A percentile compares a stretch with the other conserved stretches of the same genome.
phyloP scores from a whole-genome alignment of 2,113 vertebrate genomes.

The Eupsittula cactorum region DNA sequence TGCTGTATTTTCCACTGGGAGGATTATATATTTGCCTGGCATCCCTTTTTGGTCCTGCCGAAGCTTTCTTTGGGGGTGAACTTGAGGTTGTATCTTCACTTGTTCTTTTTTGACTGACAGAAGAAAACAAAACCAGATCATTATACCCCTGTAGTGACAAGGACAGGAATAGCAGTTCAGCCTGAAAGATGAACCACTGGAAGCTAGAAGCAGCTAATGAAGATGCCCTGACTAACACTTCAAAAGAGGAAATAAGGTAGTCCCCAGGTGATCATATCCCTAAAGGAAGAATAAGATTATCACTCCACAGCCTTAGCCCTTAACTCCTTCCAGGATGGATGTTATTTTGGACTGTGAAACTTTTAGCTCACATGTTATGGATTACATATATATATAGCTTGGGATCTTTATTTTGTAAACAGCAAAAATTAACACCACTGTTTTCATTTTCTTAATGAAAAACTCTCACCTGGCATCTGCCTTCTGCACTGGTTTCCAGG shows the following conservation, averaged over 20 bases:
- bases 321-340: neutral
- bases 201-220: neutral
- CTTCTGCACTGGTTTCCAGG: constrained; percentile 98
- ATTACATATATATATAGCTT: neutral
- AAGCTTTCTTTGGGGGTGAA: constrained; percentile 85
- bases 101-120: constrained; percentile 86
- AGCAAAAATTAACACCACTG: neutral
- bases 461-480: constrained; percentile 83
- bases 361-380: neutral
- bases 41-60: constrained; percentile 89
- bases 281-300: neutral
- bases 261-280: neutral
- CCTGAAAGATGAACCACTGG: neutral
- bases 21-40: constrained; percentile 98
- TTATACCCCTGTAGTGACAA: neutral
- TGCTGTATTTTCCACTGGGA: constrained; percentile 97
- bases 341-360: neutral
- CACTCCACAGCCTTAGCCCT: neutral
- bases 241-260: neutral
- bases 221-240: neutral
- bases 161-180: neutral
- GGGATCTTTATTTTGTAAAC: neutral
- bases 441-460: neutral
- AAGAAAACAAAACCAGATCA: neutral
- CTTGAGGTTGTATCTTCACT: constrained; percentile 84